Percentiles rank a stretch among this genome's conserved stretches.
phyloP scores from a whole-genome alignment of 2,797 vertebrate genomes.

The Dryobates pubescens region DNA sequence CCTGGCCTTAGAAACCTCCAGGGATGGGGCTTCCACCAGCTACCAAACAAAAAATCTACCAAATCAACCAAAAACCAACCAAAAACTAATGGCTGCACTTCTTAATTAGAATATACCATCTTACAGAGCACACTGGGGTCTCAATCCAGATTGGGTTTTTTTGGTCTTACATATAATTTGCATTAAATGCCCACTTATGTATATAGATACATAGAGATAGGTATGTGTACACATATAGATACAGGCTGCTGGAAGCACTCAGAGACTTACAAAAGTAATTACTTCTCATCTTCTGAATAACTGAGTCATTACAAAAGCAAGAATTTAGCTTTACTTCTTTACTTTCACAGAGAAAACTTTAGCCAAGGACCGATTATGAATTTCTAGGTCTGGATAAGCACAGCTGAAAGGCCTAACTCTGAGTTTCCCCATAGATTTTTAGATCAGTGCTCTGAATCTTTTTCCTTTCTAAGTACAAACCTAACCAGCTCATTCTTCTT shows the following conservation, averaged over 20 bases:
- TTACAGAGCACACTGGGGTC: not conserved
- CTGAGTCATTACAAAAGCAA: not conserved
- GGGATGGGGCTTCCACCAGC: too few relatives aligned
- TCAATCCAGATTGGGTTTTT: not conserved
- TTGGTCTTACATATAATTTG: not conserved
- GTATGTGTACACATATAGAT: not conserved
- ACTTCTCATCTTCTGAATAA: not conserved
- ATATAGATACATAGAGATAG: not conserved
- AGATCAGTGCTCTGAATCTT: not conserved
- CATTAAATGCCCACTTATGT: not conserved
- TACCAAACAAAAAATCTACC: too few relatives aligned
- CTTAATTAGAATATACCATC: not conserved
- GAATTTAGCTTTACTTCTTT: not conserved
- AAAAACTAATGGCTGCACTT: not conserved
- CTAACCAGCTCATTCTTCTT: not conserved
- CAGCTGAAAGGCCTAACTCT: not conserved
- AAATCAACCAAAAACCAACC: too few relatives aligned
- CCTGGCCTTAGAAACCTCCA: too few relatives aligned
- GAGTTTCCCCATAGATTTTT: constrained; percentile 10
- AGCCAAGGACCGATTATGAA: not conserved
- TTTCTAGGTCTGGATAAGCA: not conserved
- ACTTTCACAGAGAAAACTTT: not conserved
- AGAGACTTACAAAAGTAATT: not conserved
- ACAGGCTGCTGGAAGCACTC: not conserved
- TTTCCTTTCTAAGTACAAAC: not conserved